Evolutionary conservation across 2,888 invertebrate species (phyloP), one percentile per base, ranked within the genome.

Genomic region (Parnassius mnemosyne): DNA sequence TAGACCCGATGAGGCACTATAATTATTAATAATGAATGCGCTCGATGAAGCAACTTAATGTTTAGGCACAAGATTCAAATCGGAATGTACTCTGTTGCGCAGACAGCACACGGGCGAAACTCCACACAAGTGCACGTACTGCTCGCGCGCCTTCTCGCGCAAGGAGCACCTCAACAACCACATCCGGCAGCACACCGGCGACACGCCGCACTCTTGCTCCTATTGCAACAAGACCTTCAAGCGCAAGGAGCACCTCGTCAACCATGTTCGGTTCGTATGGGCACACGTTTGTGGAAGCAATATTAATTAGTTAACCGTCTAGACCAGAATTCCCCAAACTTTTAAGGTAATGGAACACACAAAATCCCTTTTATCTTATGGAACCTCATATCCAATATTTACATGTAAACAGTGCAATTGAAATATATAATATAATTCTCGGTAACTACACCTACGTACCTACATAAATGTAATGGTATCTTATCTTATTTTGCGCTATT

Each of bases 91-190:
- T 84, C 73, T 86, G 82, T 83, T 83, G 81, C 75, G 85, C 88
- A 92, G 95, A 87, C 95, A 95, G 87, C 96, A 96, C 84, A 96
- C 95, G 76, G 96, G 95, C 75, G 95, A 95, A 92, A 95, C 95
- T 74, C 95, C 95, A 76, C 95, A 95, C 88, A 93, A 95, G 85
- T 95, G 95, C 83, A 94, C 95, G 90, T 85, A 68, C 80, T 90
- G 92, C 74, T 80, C 89, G 77, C 88, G 90, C 72, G 84, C 87
- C 72, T 92, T 91, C 89, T 95, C 96, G 73, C 93, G 96, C 78
- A 96, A 96, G 92, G 96, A 96, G 87, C 96, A 97, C 81, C 96
- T 96, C 84, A 96, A 95, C 93, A 96, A 96, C 91, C 96, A 96
- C 92, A 93, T 96, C 79, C 94, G 96, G 87, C 95, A 95, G 71